These are phyloP conservation scores for Lasioglossum figueresi DNA, from an alignment of 2,888 invertebrate genomes.

Conservation along the genomic window DNA sequence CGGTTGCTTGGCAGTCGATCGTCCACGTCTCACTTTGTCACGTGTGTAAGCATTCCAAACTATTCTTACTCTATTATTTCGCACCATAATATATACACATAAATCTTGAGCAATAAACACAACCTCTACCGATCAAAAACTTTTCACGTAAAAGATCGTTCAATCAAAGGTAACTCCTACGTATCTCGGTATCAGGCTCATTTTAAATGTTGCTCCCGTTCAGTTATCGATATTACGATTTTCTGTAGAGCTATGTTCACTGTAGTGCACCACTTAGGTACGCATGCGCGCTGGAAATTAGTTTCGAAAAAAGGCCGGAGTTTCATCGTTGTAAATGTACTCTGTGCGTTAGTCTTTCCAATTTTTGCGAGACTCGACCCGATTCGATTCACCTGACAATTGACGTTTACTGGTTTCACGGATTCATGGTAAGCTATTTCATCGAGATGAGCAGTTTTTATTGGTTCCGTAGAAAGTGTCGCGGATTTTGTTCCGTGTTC, in stretches of 20 bases:
- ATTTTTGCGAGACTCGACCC: neutral
- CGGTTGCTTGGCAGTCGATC: slow-evolving; percentile 40
- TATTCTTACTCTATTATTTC: neutral
- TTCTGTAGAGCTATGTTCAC: neutral
- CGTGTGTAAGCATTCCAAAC: slow-evolving; percentile 3
- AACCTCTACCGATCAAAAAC: neutral
- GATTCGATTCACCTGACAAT: slow-evolving; percentile 1
- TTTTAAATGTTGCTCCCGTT: slow-evolving; percentile 1
- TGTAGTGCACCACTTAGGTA: neutral
- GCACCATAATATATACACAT: slow-evolving; percentile 8
- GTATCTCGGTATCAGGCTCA: neutral
- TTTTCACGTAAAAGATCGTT: neutral
- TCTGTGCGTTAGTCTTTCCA: neutral
- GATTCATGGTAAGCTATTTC: slow-evolving; percentile 39
- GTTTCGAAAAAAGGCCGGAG: slow-evolving; percentile 6
- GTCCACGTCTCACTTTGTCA: slow-evolving; percentile 17
- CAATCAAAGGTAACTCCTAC: neutral
- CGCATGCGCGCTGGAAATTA: neutral
- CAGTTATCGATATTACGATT: neutral
- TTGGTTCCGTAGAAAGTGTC: neutral
- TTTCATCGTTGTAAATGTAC: neutral
- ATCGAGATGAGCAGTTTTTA: neutral
- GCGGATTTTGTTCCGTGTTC: neutral
- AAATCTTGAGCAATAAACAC: neutral
- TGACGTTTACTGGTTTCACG: slow-evolving; percentile 17